A percentile compares a stretch with the other conserved stretches of the same genome.
Conservation (phyloP, 2,888 invertebrate species). For the Pterostichus madidus region DNA sequence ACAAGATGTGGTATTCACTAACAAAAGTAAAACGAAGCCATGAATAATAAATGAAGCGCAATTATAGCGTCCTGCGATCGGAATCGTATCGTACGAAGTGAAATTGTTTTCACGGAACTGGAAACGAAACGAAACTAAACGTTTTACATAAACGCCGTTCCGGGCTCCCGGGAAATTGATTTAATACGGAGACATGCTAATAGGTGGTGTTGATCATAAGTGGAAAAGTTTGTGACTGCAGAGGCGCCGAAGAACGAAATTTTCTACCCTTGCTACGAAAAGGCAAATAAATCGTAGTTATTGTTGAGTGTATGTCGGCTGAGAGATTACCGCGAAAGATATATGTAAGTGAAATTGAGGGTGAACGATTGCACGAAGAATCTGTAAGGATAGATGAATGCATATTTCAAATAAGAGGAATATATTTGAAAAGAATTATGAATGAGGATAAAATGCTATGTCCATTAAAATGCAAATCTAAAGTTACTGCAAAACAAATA, state of each 20-base stretch:
- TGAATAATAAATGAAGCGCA: constrained; percentile 50
- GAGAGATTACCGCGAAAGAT: no score
- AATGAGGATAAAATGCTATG: no score
- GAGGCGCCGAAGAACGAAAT: not conserved
- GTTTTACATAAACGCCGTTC: constrained; percentile 52
- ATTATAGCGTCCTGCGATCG: constrained; percentile 46
- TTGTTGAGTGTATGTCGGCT: no score
- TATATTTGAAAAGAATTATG: no score
- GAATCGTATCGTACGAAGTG: constrained; percentile 38
- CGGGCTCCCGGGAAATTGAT: constrained; percentile 48
- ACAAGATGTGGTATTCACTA: constrained; percentile 20
- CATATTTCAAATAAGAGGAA: no score
- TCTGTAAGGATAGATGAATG: no score
- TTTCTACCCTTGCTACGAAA: no score
- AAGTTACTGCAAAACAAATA: no score
- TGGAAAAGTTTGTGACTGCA: constrained; percentile 21
- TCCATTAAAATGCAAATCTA: no score
- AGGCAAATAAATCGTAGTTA: no score
- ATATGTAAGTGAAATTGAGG: no score
- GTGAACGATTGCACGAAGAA: no score
- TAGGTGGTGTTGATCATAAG: constrained; percentile 46
- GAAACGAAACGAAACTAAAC: constrained; percentile 54
- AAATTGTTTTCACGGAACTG: constrained; percentile 51
- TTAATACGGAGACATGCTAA: constrained; percentile 55
- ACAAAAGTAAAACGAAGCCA: constrained; percentile 42